Percentiles rank a stretch among this genome's conserved stretches.
These are phyloP conservation scores for Mustela nigripes DNA, from an alignment of 2,113 vertebrate genomes.

Conservation along the genomic window DNA sequence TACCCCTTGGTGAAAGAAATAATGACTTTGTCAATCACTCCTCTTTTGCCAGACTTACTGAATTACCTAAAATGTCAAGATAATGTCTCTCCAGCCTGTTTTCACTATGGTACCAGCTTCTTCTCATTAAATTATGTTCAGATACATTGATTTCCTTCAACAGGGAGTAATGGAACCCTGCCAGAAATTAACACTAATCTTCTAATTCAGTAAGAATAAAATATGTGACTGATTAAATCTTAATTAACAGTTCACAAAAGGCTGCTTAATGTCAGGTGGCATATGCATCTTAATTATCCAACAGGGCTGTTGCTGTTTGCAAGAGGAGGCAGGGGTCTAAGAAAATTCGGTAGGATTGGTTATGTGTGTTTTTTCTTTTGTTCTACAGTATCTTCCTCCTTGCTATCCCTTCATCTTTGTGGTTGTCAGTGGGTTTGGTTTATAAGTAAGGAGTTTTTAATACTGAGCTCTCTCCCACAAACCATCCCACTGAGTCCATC, in stretches of 20 bases:
- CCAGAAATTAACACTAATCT: constrained; percentile 83
- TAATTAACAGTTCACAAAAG: constrained; percentile 87
- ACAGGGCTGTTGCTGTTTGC: constrained; percentile 48
- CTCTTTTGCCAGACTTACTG: constrained; percentile 33
- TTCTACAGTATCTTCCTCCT: not conserved
- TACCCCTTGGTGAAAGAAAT: constrained; percentile 48
- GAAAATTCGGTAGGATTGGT: not conserved
- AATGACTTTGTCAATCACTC: constrained; percentile 65
- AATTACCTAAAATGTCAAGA: constrained; percentile 71
- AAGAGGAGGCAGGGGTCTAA: not conserved
- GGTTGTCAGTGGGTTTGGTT: not conserved
- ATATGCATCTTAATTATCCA: constrained; percentile 79
- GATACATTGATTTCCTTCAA: constrained; percentile 77
- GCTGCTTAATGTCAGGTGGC: constrained; percentile 79
- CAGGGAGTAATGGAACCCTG: constrained; percentile 70
- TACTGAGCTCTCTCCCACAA: not conserved
- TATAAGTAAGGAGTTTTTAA: not conserved
- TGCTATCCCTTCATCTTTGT: not conserved
- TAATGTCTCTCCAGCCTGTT: constrained; percentile 59
- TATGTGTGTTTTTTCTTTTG: not conserved
- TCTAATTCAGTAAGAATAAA: constrained; percentile 85
- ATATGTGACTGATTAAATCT: constrained; percentile 85
- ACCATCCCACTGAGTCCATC: not conserved
- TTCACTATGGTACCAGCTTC: constrained; percentile 60
- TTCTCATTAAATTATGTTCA: constrained; percentile 70